phyloP scores from a whole-genome alignment of 2,797 vertebrate genomes.

The Neostethus bicornis region DNA sequence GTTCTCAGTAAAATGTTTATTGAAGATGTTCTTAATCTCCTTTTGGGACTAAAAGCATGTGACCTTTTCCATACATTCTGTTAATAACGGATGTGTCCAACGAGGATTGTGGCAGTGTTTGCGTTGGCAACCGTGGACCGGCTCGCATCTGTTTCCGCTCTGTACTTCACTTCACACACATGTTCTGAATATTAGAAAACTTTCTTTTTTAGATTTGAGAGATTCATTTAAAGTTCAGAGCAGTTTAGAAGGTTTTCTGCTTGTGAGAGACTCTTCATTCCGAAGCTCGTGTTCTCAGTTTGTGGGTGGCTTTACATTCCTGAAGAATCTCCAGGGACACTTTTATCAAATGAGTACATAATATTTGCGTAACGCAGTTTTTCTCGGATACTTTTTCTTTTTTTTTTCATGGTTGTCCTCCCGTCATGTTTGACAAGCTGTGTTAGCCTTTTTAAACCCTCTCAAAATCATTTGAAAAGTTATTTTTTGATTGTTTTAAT shows the following conservation, averaged over 20 bases:
- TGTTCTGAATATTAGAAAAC: not conserved
- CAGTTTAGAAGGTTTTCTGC: not conserved
- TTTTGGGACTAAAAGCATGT: constrained; percentile 35
- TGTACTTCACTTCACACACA: constrained; percentile 25
- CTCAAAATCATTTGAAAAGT: too few relatives aligned
- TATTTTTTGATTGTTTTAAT: too few relatives aligned
- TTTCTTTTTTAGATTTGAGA: not conserved
- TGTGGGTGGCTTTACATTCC: too few relatives aligned
- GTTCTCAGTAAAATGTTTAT: constrained; percentile 21
- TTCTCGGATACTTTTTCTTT: too few relatives aligned
- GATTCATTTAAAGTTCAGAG: not conserved
- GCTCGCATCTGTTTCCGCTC: constrained; percentile 72
- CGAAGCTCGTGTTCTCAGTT: too few relatives aligned
- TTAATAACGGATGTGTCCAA: constrained; percentile 49
- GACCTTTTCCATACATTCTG: constrained; percentile 48
- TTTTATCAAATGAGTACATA: too few relatives aligned
- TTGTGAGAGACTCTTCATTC: not conserved
- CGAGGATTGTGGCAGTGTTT: constrained; percentile 65
- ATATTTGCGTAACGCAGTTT: too few relatives aligned
- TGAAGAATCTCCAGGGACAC: too few relatives aligned
- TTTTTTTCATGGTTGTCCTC: too few relatives aligned
- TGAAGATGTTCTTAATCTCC: constrained; percentile 40
- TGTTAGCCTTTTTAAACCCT: too few relatives aligned
- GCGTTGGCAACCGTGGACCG: constrained; percentile 62
- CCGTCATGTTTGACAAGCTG: too few relatives aligned